phyloP scores from a whole-genome alignment of 2,113 vertebrate genomes.

The Epinephelus fuscoguttatus region DNA sequence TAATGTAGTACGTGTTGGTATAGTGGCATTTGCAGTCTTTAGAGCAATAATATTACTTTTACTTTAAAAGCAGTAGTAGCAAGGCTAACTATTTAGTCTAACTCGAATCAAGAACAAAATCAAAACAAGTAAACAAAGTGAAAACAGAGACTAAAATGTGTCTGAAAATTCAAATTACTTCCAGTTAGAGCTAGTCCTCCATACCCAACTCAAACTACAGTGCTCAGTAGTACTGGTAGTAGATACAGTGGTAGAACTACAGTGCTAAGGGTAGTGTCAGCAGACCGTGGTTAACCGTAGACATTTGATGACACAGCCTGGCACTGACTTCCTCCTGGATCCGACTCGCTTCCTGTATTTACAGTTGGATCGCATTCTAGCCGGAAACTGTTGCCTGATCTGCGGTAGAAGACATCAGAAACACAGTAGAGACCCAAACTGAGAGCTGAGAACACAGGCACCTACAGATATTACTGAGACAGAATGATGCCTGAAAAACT shows the following conservation, averaged over 20 bases:
- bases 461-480: too few species aligned
- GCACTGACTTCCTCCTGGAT: constrained; percentile 50
- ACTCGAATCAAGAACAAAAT: too few species aligned
- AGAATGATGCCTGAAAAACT: background rate
- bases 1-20: background rate
- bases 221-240: background rate
- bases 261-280: background rate
- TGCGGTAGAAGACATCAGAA: constrained; percentile 50
- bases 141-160: background rate
- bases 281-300: constrained; percentile 66
- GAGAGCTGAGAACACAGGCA: background rate
- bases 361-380: constrained; percentile 83
- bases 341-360: constrained; percentile 71
- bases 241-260: background rate
- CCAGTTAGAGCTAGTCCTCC: background rate
- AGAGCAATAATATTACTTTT: background rate
- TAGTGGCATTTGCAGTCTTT: too few species aligned
- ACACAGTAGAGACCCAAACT: background rate
- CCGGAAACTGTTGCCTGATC: constrained; percentile 69
- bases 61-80: background rate
- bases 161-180: too few species aligned
- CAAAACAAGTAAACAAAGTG: background rate
- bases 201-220: background rate
- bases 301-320: constrained; percentile 79
- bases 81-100: background rate